Evolutionary conservation across 2,888 invertebrate species (phyloP).

Genomic region (Opisthograptis luteolata): DNA sequence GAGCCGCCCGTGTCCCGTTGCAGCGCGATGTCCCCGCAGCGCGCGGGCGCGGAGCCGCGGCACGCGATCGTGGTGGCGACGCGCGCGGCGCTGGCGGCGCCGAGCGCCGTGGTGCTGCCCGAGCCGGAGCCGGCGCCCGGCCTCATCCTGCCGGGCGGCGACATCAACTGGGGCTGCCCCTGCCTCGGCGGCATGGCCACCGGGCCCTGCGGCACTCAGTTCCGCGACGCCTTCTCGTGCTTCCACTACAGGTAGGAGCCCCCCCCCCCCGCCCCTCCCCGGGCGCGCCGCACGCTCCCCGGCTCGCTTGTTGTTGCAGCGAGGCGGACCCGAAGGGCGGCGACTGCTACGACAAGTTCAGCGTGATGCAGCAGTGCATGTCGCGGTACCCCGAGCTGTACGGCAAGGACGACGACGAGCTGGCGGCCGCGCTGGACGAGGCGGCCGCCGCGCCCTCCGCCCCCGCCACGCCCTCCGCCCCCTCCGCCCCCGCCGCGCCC

Average conservation of each 20-base stretch:
- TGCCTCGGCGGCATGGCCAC: conserved; percentile 99
- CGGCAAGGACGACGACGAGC: conserved; percentile 87
- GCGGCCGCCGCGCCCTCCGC: conserved; percentile 35
- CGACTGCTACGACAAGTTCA: conserved; percentile 96
- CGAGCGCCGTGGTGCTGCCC: conserved; percentile 88
- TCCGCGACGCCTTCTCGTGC: conserved; percentile 97
- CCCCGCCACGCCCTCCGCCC: conserved; percentile 20
- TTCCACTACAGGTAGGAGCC: conserved; percentile 95
- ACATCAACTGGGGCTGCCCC: conserved; percentile 98
- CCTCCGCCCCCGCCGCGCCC: conserved; percentile 1
- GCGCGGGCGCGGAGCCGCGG: conserved; percentile 81
- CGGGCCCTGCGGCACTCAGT: conserved; percentile 97
- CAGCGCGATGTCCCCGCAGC: conserved; percentile 4
- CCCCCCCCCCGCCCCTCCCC: background rate
- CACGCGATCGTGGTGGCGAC: conserved; percentile 93
- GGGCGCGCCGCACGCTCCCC: background rate
- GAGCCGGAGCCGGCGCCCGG: conserved; percentile 91
- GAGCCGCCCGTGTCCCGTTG: conserved; percentile 1
- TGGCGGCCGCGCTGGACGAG: conserved; percentile 44
- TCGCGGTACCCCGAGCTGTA: conserved; percentile 93
- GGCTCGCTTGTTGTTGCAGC: conserved; percentile 84
- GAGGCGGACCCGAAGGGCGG: conserved; percentile 95
- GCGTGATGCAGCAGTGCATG: conserved; percentile 96
- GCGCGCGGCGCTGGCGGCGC: conserved; percentile 89
- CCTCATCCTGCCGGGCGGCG: conserved; percentile 92